Evolutionary conservation across 2,888 invertebrate genomes (phyloP).

Genomic region (Ornithoptera alexandrae): DNA sequence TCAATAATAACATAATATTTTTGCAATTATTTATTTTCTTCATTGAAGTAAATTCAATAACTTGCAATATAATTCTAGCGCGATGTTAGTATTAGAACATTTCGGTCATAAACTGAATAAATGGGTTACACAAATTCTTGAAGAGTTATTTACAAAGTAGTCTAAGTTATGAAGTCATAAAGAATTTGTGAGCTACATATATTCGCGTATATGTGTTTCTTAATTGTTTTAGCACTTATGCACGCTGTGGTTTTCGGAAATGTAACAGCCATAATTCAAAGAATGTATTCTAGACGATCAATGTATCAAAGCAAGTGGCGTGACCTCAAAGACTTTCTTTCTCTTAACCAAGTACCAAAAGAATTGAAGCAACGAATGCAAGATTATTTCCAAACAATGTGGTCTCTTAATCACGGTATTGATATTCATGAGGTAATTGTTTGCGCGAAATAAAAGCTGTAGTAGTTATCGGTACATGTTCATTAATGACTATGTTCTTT

Average conservation of each 20-base stretch:
- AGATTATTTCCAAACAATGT: slow-evolving; percentile 98
- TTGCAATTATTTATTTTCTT: not conserved
- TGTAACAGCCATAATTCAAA: slow-evolving; percentile 97
- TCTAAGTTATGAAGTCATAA: no score
- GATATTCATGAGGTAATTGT: slow-evolving; percentile 93
- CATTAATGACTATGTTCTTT: slow-evolving; percentile 29
- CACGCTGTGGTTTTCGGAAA: slow-evolving; percentile 99
- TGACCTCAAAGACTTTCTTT: slow-evolving; percentile 96
- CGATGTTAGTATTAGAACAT: no score
- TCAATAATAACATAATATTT: not conserved
- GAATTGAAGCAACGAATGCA: slow-evolving; percentile 97
- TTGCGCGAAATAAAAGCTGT: not conserved
- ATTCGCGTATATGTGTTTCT: not conserved
- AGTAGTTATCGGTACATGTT: not conserved
- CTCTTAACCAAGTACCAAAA: slow-evolving; percentile 96
- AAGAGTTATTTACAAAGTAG: no score
- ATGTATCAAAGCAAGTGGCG: slow-evolving; percentile 97
- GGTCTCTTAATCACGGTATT: slow-evolving; percentile 98
- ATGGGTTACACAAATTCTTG: no score
- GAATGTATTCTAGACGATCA: slow-evolving; percentile 96
- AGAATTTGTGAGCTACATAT: no score
- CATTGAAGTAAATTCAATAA: not conserved
- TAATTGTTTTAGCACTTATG: slow-evolving; percentile 88
- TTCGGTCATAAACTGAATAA: no score
- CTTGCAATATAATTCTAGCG: no score